Conservation (phyloP, 2,797 vertebrate species). For the Bothrops alternatus region DNA sequence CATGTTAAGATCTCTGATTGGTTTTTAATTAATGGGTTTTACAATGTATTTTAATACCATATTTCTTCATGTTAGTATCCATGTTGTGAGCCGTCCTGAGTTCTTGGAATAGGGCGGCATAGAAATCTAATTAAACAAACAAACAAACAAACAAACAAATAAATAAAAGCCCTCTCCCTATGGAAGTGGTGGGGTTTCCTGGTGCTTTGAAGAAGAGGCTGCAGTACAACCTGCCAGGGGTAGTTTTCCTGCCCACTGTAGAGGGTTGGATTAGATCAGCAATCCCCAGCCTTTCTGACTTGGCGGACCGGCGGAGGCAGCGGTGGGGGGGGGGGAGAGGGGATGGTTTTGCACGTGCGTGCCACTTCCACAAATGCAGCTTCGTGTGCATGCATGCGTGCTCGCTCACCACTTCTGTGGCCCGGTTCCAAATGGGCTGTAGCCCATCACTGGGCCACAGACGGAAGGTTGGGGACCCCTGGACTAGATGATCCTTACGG, state of each 20-base stretch:
- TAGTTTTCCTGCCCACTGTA: background rate
- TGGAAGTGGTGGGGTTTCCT: no score
- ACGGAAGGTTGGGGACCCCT: background rate
- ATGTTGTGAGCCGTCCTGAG: no score
- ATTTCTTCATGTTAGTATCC: no score
- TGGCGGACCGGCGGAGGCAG: background rate
- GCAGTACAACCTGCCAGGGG: no score
- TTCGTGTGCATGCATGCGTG: background rate
- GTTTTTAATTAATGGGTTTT: no score
- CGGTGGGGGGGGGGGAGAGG: rapidly evolving
- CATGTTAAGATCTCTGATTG: no score
- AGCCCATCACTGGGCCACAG: background rate
- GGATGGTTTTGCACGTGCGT: background rate
- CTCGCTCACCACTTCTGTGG: background rate
- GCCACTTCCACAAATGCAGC: background rate
- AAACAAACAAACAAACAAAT: no score
- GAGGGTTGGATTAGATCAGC: background rate
- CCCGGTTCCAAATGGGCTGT: background rate
- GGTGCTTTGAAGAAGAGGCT: no score
- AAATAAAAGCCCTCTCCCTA: no score
- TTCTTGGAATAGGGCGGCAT: no score
- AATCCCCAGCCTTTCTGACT: background rate
- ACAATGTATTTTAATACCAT: no score
- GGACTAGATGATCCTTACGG: background rate
- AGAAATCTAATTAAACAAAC: no score